A percentile compares a stretch with the other conserved stretches of the same genome.
These are phyloP conservation scores for Callionymus lyra DNA, from an alignment of 2,113 vertebrate species.

Conservation along the genomic window DNA sequence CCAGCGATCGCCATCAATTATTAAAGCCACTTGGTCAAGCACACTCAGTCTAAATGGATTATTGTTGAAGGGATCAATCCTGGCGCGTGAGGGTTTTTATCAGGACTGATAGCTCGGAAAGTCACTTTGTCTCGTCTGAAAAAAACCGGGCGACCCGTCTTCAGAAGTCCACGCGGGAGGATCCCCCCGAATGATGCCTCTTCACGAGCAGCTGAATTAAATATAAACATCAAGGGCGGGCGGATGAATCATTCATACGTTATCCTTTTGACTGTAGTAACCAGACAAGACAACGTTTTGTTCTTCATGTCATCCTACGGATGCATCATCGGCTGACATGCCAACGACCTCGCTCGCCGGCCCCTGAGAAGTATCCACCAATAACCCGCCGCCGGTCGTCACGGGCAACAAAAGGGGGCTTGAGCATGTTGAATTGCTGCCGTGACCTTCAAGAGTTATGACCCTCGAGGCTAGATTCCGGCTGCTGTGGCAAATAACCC, in stretches of 20 bases:
- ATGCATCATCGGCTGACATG: conserved; percentile 23
- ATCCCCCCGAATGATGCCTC: background rate
- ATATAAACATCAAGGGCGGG: conserved; percentile 25
- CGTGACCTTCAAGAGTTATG: conserved; percentile 51
- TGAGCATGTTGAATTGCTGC: conserved; percentile 22
- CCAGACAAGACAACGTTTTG: conserved; percentile 30
- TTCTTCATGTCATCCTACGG: conserved; percentile 21
- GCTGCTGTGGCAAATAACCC: conserved; percentile 18
- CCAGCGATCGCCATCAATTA: conserved; percentile 65
- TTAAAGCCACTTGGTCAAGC: conserved; percentile 59
- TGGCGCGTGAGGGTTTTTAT: conserved; percentile 60
- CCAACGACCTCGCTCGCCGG: conserved; percentile 5
- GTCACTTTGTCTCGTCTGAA: conserved; percentile 31
- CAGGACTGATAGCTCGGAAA: conserved; percentile 45
- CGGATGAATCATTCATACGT: conserved; percentile 50
- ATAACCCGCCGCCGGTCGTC: conserved; percentile 26
- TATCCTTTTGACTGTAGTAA: conserved; percentile 32
- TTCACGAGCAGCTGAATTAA: conserved; percentile 30
- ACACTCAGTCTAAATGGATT: conserved; percentile 65
- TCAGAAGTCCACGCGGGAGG: background rate
- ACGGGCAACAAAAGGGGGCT: conserved; percentile 12
- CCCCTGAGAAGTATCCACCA: conserved; percentile 19
- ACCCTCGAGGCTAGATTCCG: conserved; percentile 16
- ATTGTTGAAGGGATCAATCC: conserved; percentile 64
- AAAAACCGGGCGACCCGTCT: conserved; percentile 8